phyloP scores from a whole-genome alignment of 2,888 invertebrate species.

The Tenthredo mesomela region DNA sequence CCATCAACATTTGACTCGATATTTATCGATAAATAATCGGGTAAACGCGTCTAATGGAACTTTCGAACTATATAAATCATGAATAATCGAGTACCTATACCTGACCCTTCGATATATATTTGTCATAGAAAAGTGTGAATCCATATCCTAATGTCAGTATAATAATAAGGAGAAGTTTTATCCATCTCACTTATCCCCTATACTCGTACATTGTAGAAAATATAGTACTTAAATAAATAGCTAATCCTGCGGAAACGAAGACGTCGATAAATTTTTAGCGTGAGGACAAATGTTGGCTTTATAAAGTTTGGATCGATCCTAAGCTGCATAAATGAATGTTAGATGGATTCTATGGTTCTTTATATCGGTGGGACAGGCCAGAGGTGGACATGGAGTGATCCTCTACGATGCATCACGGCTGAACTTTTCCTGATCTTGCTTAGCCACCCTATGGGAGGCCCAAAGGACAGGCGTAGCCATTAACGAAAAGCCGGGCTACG shows the following conservation, averaged over 20 bases:
- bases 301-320: slow-evolving; percentile 66
- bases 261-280: slow-evolving; percentile 51
- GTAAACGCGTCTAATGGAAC: neutral
- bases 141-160: slow-evolving; percentile 22
- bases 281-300: slow-evolving; percentile 69
- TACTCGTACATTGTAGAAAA: neutral
- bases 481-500: neutral
- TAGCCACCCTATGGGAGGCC: neutral
- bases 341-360: neutral
- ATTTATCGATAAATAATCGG: neutral
- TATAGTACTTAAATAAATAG: too few species aligned
- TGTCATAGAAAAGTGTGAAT: slow-evolving; percentile 8
- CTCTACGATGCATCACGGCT: slow-evolving; percentile 62
- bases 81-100: neutral
- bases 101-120: neutral
- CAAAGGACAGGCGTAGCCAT: neutral
- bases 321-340: slow-evolving; percentile 15
- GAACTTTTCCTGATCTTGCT: slow-evolving; percentile 59
- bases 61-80: neutral
- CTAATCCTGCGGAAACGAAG: neutral
- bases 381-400: slow-evolving; percentile 62
- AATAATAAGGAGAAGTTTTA: neutral
- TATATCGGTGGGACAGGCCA: neutral
- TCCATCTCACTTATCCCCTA: neutral
- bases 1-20: neutral